These are phyloP conservation scores for Hydropsyche betteni DNA, from an alignment of 2,888 invertebrate species.

Conservation along the genomic window DNA sequence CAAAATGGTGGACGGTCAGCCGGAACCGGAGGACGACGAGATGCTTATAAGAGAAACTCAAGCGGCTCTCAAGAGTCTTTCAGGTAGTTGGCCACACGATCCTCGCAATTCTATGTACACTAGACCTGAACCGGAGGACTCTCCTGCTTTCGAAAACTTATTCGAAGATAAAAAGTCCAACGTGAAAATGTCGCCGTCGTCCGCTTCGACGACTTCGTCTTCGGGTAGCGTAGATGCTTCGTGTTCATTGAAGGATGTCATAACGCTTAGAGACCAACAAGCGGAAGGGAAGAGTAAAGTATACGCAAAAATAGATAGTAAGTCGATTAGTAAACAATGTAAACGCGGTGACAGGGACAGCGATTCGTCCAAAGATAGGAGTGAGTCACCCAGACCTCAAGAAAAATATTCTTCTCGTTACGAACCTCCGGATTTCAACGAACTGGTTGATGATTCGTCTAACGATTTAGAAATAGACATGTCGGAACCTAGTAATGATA, in stretches of 20 bases:
- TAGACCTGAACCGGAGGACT: conserved; percentile 77
- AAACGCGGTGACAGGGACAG: conserved; percentile 58
- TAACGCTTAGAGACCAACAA: conserved; percentile 63
- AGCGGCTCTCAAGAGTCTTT: conserved; percentile 85
- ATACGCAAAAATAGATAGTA: conserved; percentile 51
- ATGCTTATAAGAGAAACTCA: conserved; percentile 87
- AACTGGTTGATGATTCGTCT: conserved; percentile 79
- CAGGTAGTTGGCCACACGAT: conserved; percentile 83
- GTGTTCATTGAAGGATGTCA: conserved; percentile 75
- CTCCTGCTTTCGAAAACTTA: conserved; percentile 83
- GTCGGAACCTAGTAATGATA: conserved; percentile 74
- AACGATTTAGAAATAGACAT: conserved; percentile 83
- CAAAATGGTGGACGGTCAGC: conserved; percentile 53
- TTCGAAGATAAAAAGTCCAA: conserved; percentile 83
- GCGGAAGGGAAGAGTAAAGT: conserved; percentile 53
- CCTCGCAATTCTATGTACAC: conserved; percentile 72
- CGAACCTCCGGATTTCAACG: conserved; percentile 79
- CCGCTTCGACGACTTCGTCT: conserved; percentile 68
- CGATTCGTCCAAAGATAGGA: conserved; percentile 51
- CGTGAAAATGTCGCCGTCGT: conserved; percentile 71
- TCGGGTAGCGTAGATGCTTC: conserved; percentile 68
- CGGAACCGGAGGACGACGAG: conserved; percentile 77
- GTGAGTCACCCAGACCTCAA: conserved; percentile 55
- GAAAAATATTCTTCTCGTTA: conserved; percentile 70
- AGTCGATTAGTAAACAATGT: conserved; percentile 51